Base-by-base conservation (phyloP, 2,113 vertebrate species). In the Oryzias celebensis region DNA sequence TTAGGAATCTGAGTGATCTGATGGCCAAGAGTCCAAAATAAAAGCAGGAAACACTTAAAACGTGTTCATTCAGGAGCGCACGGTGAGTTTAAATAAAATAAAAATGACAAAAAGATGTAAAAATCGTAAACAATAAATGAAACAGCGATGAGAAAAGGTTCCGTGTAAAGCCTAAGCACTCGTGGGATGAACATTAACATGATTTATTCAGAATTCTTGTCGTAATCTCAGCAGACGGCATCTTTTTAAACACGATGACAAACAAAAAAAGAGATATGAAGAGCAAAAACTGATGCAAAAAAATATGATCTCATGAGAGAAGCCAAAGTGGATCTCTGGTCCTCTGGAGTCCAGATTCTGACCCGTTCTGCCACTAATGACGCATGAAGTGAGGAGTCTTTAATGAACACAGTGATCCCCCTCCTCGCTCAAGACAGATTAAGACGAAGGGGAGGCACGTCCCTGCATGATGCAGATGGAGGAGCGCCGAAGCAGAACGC, bases 321-420 rank as follows among this genome's bases (percentile, higher is more conserved):
- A 28, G 5, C 26, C 26, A 28, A 28, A 5, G 26, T 28, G 26
- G 26, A 5, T 28, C 26, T 28, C 7, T 28, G 26, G 26, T 28
- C 5, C 26, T 28, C 26, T 5, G 26, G 26, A 28, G 26, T 5
- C 26, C 23, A 18, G 28, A 49, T 41, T 7, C 43, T 10, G 7
- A 58, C 22, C 22, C 23, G 18, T 14, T 26, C 26, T 28, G 20
- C 20, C 20, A 80, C 74, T 71, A 55, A 84, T 73, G 53, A 41
- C 20, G 59, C 53, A 68, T 67, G 45, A 77, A 72, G 65, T 71
- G 55, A 77, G 76, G 69, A 48, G 76, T 57, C 66, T 73, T 78
- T 81, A 71, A 79, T 75, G 75, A 82, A 70, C 17, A 65, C 48
- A 47, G n/a, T 55, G 53, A 73, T 65, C 56, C 50, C 50, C 23